These are phyloP conservation scores for Patella caerulea DNA, from an alignment of 2,888 invertebrate species.

Conservation along the genomic window DNA sequence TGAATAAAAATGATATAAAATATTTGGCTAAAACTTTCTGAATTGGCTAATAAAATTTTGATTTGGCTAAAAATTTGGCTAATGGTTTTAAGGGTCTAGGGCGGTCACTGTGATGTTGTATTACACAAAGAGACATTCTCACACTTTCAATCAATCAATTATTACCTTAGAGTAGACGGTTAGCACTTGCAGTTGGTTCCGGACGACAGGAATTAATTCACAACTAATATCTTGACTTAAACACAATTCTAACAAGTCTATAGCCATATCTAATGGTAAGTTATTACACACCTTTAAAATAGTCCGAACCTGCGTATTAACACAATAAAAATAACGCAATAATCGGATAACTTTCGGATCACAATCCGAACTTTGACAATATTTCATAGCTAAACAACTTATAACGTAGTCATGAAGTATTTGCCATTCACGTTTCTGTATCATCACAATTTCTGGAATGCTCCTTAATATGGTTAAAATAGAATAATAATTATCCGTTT, in stretches of 20 bases:
- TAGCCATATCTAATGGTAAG: conserved; percentile 55
- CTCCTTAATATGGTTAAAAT: conserved; percentile 53
- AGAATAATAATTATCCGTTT: conserved; percentile 55
- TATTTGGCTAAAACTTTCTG: too few species aligned
- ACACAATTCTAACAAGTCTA: conserved; percentile 61
- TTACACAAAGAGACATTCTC: too few species aligned
- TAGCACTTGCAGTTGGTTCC: conserved; percentile 48
- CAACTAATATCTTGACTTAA: conserved; percentile 35
- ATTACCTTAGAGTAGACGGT: conserved; percentile 57
- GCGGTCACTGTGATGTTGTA: too few species aligned
- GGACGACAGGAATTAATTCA: conserved; percentile 37
- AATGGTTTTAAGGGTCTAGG: too few species aligned
- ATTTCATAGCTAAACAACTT: conserved; percentile 43
- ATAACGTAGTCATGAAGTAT: conserved; percentile 59
- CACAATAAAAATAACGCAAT: conserved; percentile 47
- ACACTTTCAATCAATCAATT: conserved; percentile 6
- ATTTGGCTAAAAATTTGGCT: too few species aligned
- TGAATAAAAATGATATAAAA: too few species aligned
- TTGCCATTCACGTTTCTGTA: conserved; percentile 45
- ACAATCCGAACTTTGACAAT: conserved; percentile 10
- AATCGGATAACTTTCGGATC: conserved; percentile 33
- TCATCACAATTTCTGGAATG: conserved; percentile 51
- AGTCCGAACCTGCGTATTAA: conserved; percentile 48
- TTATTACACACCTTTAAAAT: conserved; percentile 51
- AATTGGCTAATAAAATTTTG: too few species aligned